Conservation (phyloP, 2,113 vertebrate genomes). For the Hippopotamus amphibius region DNA sequence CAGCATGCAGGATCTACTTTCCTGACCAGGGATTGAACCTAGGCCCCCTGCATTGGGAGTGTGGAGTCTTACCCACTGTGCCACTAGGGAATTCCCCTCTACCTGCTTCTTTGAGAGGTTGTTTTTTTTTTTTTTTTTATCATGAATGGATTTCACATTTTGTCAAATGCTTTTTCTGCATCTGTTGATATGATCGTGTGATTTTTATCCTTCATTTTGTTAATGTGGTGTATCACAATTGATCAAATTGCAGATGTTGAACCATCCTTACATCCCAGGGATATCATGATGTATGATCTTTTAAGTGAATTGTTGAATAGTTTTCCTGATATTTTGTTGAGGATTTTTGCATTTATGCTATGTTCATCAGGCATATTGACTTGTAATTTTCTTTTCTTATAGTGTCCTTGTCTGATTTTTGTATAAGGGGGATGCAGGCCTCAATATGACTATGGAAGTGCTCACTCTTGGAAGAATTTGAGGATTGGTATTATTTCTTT, state of each 20-base stretch:
- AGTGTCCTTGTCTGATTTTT: background rate
- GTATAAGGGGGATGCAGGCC: background rate
- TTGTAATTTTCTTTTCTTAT: constrained; percentile 3
- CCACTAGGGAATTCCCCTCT: too few species aligned
- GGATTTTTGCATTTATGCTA: background rate
- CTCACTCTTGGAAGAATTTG: background rate
- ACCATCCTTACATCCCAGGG: background rate
- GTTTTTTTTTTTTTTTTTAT: background rate
- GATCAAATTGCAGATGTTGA: background rate
- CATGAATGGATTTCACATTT: background rate
- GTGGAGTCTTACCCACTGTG: too few species aligned
- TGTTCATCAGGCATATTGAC: background rate
- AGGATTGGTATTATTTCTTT: background rate
- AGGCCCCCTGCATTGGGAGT: too few species aligned
- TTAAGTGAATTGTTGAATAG: background rate
- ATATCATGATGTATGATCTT: background rate
- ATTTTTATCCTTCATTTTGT: constrained; percentile 17
- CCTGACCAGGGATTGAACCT: too few species aligned
- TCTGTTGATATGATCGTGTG: background rate
- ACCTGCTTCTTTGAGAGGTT: background rate
- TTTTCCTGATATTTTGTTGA: constrained; percentile 26
- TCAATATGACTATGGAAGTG: background rate
- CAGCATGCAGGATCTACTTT: too few species aligned
- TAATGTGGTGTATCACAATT: background rate
- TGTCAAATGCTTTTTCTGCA: background rate